Conservation (phyloP, 2,797 vertebrate genomes). For the Prionace glauca region DNA sequence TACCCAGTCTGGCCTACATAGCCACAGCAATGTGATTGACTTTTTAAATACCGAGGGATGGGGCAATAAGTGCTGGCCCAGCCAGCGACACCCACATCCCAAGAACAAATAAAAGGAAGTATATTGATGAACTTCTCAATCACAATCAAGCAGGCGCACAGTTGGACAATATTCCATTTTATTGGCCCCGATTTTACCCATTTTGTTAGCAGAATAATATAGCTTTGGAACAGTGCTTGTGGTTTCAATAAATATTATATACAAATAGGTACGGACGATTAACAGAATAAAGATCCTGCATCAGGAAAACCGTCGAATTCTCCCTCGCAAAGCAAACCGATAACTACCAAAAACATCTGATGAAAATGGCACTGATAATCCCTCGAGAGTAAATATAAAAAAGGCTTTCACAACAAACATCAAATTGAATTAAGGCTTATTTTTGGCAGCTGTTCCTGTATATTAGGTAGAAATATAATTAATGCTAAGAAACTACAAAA, state of each 20-base stretch:
- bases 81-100: no score
- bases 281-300: not conserved
- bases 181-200: not conserved
- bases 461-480: slow-evolving; percentile 2
- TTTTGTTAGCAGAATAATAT: slow-evolving; percentile 38
- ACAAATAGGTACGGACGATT: slow-evolving; percentile 14
- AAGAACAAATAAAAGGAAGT: no score
- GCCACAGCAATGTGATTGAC: no score
- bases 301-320: not conserved
- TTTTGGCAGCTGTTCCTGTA: slow-evolving; percentile 1
- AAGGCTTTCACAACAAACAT: not conserved
- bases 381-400: not conserved
- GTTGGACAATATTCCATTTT: slow-evolving; percentile 29
- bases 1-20: no score
- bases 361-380: not conserved
- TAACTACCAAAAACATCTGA: not conserved
- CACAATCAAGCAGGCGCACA: not conserved
- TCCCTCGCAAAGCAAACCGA: not conserved
- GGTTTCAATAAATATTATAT: slow-evolving; percentile 39
- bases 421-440: slow-evolving; percentile 33
- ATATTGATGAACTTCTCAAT: not conserved
- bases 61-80: no score
- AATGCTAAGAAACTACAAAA: slow-evolving; percentile 1
- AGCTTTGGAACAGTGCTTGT: slow-evolving; percentile 34
- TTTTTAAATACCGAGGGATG: no score